Evolutionary conservation across 1,140 invertebrate genomes (phyloP).

Genomic region (Panagrolaimus sp.): DNA sequence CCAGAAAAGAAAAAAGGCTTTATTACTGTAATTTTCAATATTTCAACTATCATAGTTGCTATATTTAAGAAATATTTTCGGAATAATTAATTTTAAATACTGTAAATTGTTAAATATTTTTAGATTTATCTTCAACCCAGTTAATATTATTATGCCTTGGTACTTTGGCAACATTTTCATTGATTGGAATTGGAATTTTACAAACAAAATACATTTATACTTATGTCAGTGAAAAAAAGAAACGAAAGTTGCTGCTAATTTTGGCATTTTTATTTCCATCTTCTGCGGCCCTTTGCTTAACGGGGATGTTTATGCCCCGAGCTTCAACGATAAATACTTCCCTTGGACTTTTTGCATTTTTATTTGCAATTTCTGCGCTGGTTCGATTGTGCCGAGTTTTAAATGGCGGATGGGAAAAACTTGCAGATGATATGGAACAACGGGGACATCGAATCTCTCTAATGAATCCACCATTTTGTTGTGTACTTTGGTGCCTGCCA

Average conservation of each 20-base stretch:
- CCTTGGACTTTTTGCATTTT: neutral
- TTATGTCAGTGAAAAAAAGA: neutral
- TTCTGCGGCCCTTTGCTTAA: neutral
- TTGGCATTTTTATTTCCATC: neutral
- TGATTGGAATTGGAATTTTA: neutral
- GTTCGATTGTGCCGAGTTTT: neutral
- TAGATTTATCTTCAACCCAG: conserved; percentile 8
- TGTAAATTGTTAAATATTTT: neutral
- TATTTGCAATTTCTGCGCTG: neutral
- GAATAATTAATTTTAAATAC: neutral
- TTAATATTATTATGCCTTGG: neutral
- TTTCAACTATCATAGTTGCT: too few relatives aligned
- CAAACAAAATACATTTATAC: neutral
- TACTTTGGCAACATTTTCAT: neutral
- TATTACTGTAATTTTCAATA: too few relatives aligned
- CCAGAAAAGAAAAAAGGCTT: too few relatives aligned
- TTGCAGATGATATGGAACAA: neutral
- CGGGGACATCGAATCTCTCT: neutral
- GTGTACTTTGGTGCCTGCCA: neutral
- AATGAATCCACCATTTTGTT: conserved; percentile 10
- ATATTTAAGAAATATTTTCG: neutral
- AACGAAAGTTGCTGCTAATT: neutral
- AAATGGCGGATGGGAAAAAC: neutral
- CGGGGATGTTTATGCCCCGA: conserved; percentile 11
- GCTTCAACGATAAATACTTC: neutral